A percentile compares a stretch with the other conserved stretches of the same genome.
These are phyloP conservation scores for Uromys caudimaculatus DNA, from an alignment of 2,797 vertebrate species.

Conservation along the genomic window DNA sequence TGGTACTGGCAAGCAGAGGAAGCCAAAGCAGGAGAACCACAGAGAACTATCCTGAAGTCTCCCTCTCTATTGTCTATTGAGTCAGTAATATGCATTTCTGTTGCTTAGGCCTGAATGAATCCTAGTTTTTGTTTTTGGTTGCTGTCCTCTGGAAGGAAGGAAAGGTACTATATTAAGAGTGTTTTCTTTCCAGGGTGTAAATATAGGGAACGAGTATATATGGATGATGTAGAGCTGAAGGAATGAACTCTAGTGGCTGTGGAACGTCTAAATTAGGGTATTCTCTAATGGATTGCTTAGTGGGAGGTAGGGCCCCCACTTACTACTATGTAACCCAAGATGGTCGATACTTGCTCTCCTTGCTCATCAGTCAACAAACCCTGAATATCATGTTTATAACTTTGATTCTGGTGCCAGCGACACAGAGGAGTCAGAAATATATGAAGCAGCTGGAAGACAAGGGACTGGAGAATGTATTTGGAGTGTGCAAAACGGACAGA, in stretches of 20 bases:
- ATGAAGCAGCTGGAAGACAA: conserved; percentile 5
- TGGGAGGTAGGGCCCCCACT: background rate
- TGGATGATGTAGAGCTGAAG: conserved; percentile 14
- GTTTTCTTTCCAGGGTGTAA: conserved; percentile 20
- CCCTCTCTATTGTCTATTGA: conserved; percentile 6
- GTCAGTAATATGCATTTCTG: conserved; percentile 63
- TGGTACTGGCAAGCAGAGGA: conserved; percentile 44
- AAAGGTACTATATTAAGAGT: conserved; percentile 6
- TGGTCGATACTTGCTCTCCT: conserved; percentile 40
- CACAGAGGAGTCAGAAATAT: conserved; percentile 19
- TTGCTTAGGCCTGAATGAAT: conserved; percentile 43
- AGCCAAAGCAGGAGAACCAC: conserved; percentile 41
- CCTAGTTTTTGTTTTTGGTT: conserved; percentile 44
- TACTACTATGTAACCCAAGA: conserved; percentile 43
- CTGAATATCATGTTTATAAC: conserved; percentile 29
- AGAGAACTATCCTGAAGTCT: conserved; percentile 42
- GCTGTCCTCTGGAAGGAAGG: background rate
- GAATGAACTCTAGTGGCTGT: background rate
- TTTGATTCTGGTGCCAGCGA: conserved; percentile 51
- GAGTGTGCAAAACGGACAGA: conserved; percentile 20
- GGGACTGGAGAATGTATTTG: conserved; percentile 49
- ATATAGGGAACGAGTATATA: background rate
- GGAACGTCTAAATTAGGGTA: background rate
- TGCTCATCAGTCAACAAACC: background rate
- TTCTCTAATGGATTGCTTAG: background rate